Evolutionary conservation across 2,888 invertebrate species (phyloP).

Genomic region (Emmelina monodactyla): DNA sequence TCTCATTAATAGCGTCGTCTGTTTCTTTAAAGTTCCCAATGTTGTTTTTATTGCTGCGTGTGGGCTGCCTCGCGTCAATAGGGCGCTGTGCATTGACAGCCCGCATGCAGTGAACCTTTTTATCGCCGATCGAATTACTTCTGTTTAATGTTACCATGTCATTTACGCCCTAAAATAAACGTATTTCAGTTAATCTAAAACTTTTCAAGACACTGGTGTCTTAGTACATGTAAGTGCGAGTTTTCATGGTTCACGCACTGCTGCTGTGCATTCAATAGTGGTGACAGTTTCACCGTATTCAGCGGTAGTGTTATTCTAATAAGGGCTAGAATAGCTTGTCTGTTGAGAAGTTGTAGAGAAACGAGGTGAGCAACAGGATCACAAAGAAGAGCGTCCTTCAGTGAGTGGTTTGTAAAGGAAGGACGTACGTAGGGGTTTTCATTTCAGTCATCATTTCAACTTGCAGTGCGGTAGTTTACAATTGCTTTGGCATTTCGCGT

Average conservation of each 20-base stretch:
- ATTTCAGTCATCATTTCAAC: slow-evolving; percentile 34
- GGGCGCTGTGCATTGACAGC: slow-evolving; percentile 24
- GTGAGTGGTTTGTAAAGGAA: slow-evolving; percentile 31
- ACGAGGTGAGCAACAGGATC: slow-evolving; percentile 51
- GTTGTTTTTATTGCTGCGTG: too few species aligned
- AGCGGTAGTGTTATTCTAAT: not conserved
- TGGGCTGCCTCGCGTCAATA: slow-evolving; percentile 25
- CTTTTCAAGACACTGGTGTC: slow-evolving; percentile 15
- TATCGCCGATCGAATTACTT: slow-evolving; percentile 32
- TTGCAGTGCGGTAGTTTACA: slow-evolving; percentile 26
- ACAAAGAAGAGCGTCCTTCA: slow-evolving; percentile 58
- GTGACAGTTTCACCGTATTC: not conserved
- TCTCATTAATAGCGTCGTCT: too few species aligned
- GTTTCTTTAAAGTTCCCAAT: too few species aligned
- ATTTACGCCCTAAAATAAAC: slow-evolving; percentile 5
- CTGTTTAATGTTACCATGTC: slow-evolving; percentile 7
- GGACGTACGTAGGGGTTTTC: slow-evolving; percentile 43
- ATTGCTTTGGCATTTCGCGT: slow-evolving; percentile 16
- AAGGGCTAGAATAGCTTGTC: not conserved
- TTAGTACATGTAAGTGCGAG: slow-evolving; percentile 21
- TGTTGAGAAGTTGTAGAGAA: slow-evolving; percentile 2
- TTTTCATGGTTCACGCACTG: slow-evolving; percentile 57
- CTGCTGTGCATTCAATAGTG: slow-evolving; percentile 29
- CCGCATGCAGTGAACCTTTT: slow-evolving; percentile 34
- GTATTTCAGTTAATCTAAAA: not conserved